Evolutionary conservation across 2,113 vertebrate species (phyloP).

Genomic region (Leptocoma aspasia): DNA sequence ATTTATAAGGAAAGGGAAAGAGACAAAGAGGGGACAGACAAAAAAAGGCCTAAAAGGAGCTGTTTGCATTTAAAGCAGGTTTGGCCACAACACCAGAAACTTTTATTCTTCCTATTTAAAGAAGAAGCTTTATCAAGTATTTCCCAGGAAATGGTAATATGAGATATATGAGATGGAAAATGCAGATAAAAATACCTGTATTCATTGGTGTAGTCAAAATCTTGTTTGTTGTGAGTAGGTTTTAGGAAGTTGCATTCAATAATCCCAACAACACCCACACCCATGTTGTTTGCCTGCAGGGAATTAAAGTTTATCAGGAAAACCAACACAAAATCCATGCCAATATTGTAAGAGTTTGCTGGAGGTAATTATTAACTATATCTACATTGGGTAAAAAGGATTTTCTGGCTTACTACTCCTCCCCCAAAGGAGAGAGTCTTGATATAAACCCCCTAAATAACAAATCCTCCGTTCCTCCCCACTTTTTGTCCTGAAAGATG

Average conservation of each 20-base stretch:
- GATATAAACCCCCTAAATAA: neutral
- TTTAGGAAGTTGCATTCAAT: constrained; percentile 93
- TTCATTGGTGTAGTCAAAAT: constrained; percentile 91
- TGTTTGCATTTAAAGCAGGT: neutral
- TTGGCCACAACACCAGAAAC: neutral
- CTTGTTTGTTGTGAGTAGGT: constrained; percentile 97
- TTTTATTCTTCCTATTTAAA: neutral
- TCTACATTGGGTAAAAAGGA: neutral
- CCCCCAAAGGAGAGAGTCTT: neutral
- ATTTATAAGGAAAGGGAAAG: neutral
- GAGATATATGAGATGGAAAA: neutral
- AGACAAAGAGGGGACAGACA: neutral
- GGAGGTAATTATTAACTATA: neutral
- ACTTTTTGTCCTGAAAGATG: neutral
- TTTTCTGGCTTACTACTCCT: neutral
- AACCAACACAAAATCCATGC: neutral
- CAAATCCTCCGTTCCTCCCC: neutral
- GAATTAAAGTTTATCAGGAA: constrained; percentile 30
- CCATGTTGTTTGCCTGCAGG: constrained; percentile 85
- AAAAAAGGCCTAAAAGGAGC: neutral
- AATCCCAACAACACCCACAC: constrained; percentile 91
- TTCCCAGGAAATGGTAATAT: neutral
- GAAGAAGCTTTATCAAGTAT: neutral
- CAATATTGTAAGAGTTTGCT: neutral
- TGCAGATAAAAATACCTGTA: constrained; percentile 83